Percentiles rank a stretch among this genome's conserved stretches.
phyloP scores from a whole-genome alignment of 2,113 vertebrate genomes.

The Carollia perspicillata region DNA sequence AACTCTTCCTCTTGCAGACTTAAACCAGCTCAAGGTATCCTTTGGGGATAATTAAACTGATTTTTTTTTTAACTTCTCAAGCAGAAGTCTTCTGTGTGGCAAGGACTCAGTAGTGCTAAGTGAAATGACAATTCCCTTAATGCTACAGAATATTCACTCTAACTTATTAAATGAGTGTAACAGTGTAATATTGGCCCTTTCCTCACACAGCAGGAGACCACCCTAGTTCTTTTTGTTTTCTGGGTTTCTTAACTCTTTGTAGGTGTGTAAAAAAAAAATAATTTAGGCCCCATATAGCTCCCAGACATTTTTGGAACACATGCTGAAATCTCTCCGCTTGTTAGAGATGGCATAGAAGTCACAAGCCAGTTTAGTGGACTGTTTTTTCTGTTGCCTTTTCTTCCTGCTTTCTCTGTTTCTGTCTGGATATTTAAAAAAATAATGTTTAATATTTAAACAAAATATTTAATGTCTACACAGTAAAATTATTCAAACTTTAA shows the following conservation, averaged over 20 bases:
- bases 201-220: conserved; percentile 21
- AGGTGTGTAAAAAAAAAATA: conserved; percentile 31
- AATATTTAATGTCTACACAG: conserved; percentile 73
- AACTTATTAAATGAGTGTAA: conserved; percentile 26
- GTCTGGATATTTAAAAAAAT: conserved; percentile 68
- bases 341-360: conserved; percentile 42
- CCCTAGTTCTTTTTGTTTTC: conserved; percentile 38
- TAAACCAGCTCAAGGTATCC: conserved; percentile 35
- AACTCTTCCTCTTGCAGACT: not conserved
- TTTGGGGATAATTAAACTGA: conserved; percentile 35
- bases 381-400: conserved; percentile 63
- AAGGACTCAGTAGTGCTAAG: not conserved
- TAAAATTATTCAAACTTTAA: conserved; percentile 72
- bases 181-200: not conserved
- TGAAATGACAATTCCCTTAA: not conserved
- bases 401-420: conserved; percentile 66
- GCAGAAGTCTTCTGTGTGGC: conserved; percentile 49
- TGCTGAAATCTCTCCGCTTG: conserved; percentile 35
- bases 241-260: conserved; percentile 21
- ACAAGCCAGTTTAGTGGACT: conserved; percentile 50
- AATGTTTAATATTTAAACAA: conserved; percentile 77
- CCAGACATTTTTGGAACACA: conserved; percentile 37
- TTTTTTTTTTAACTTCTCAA: conserved; percentile 59
- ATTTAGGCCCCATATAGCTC: conserved; percentile 34
- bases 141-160: not conserved